A percentile compares a stretch with the other conserved stretches of the same genome.
These are phyloP conservation scores for Eurypyga helias DNA, from an alignment of 2,113 vertebrate genomes.

Conservation along the genomic window DNA sequence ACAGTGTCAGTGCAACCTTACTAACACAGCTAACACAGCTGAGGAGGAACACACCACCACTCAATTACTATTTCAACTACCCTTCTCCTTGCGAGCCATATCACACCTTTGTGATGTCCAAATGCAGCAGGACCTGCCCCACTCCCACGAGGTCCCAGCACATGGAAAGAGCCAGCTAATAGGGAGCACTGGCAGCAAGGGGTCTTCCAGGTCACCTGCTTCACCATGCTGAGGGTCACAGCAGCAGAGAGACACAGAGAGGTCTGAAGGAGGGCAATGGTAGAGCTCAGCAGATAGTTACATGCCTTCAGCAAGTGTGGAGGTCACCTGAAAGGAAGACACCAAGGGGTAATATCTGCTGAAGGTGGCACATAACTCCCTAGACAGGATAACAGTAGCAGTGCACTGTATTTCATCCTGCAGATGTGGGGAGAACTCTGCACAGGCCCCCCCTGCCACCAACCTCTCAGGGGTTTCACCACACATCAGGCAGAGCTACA, in stretches of 20 bases:
- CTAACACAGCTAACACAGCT: no score
- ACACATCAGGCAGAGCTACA: not conserved
- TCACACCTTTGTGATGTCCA: not conserved
- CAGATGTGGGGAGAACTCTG: not conserved
- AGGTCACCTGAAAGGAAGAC: not conserved
- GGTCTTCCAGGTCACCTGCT: not conserved
- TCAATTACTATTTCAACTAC: not conserved
- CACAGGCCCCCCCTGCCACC: not conserved
- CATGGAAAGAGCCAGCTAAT: not conserved
- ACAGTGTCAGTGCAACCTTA: not conserved
- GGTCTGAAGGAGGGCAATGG: not conserved
- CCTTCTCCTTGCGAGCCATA: not conserved
- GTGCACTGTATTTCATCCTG: not conserved
- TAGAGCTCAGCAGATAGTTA: not conserved
- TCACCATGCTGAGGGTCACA: not conserved
- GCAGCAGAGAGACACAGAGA: not conserved
- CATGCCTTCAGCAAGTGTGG: not conserved
- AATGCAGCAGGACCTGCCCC: not conserved
- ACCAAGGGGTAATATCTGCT: not conserved
- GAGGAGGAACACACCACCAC: not conserved
- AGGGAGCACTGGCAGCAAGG: not conserved
- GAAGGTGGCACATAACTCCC: not conserved
- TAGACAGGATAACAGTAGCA: rapidly evolving
- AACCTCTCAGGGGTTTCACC: not conserved
- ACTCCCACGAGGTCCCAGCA: not conserved